A percentile compares a stretch with the other conserved stretches of the same genome.
Evolutionary conservation across 2,797 vertebrate species (phyloP).

Genomic region (Phrynocephalus guinanensis): DNA sequence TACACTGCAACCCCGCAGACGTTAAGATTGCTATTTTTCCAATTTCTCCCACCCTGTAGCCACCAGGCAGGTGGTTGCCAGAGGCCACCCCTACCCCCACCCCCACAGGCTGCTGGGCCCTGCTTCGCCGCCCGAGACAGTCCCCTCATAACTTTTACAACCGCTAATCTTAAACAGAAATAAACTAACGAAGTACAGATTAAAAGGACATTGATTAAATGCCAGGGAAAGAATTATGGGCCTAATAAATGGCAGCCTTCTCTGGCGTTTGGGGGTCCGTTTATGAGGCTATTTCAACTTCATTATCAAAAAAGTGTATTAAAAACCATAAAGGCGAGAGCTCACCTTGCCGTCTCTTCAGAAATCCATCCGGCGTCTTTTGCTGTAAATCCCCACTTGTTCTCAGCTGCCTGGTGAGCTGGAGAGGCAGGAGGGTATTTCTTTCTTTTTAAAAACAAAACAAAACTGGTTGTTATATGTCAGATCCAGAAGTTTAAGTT

Average conservation of each 20-base stretch:
- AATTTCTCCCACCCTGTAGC: neutral
- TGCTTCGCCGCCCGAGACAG: neutral
- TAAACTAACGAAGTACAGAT: constrained; percentile 64
- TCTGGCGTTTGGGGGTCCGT: constrained; percentile 50
- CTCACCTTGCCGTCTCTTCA: neutral
- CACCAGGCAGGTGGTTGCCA: constrained; percentile 13
- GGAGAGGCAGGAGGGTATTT: neutral
- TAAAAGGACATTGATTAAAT: constrained; percentile 73
- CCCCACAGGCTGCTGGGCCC: neutral
- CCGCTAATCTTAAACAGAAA: constrained; percentile 67
- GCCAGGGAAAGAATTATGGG: constrained; percentile 70
- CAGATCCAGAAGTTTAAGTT: neutral
- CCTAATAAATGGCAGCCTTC: constrained; percentile 68
- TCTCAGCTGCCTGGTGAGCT: neutral
- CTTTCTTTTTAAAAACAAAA: too few species aligned
- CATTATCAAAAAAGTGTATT: constrained; percentile 71
- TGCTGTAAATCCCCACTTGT: constrained; percentile 20
- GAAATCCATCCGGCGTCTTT: constrained; percentile 7
- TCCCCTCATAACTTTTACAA: constrained; percentile 59
- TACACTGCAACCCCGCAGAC: neutral
- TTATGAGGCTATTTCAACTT: constrained; percentile 72
- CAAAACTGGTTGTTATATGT: too few species aligned
- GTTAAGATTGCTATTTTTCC: neutral
- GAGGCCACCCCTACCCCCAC: neutral
- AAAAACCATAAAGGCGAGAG: constrained; percentile 43